Conservation (phyloP, 92 coral and sea anemone species). For the Diadumene lineata region DNA sequence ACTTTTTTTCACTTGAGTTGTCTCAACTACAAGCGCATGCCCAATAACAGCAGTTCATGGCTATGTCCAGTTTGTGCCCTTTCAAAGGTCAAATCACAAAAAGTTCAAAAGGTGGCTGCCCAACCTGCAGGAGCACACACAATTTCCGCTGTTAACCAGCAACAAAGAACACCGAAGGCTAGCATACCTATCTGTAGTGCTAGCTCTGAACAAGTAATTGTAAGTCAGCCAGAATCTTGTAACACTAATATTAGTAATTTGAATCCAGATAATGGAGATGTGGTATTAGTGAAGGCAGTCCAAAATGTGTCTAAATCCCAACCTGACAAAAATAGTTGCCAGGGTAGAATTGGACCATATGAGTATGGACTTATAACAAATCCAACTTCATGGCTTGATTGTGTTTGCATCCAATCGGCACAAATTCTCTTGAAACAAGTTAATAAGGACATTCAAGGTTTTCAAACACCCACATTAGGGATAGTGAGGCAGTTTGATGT, state of each 20-base stretch:
- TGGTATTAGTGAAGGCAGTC: conserved; percentile 20
- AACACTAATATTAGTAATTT: no score
- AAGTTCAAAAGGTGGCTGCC: not conserved
- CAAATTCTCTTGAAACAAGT: conserved; percentile 34
- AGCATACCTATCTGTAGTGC: not conserved
- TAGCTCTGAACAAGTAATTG: no score
- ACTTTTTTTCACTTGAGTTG: conserved; percentile 46
- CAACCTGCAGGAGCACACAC: not conserved
- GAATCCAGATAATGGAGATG: conserved; percentile 4
- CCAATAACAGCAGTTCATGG: conserved; percentile 36
- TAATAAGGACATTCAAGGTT: conserved; percentile 38
- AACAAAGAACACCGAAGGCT: not conserved
- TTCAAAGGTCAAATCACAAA: conserved; percentile 3
- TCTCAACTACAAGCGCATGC: conserved; percentile 16
- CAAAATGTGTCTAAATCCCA: conserved; percentile 12
- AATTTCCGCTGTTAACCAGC: not conserved
- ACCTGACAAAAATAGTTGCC: conserved; percentile 27
- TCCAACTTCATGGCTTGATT: conserved; percentile 48
- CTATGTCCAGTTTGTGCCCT: conserved; percentile 24
- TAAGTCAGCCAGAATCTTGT: no score
- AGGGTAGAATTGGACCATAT: conserved; percentile 26
- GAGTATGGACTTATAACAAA: conserved; percentile 35
- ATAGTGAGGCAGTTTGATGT: conserved; percentile 43
- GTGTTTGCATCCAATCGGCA: conserved; percentile 41
- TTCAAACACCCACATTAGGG: conserved; percentile 50